Conservation (phyloP, 1,140 invertebrate species). For the Drosophila tani region DNA sequence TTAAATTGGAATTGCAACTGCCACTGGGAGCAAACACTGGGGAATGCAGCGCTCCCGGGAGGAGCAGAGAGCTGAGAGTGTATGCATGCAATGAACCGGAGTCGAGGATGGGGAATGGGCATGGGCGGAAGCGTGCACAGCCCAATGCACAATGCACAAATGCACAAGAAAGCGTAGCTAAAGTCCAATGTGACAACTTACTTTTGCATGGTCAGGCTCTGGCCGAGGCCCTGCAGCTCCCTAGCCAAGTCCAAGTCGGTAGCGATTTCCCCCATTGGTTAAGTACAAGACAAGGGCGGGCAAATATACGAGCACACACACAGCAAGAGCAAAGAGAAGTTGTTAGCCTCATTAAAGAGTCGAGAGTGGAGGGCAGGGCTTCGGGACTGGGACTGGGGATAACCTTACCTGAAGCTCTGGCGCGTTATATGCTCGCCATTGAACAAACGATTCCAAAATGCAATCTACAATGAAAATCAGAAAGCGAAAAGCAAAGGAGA, state of each 20-base stretch:
- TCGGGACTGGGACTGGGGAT: neutral
- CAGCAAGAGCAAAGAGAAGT: slow-evolving; percentile 49
- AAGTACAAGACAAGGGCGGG: slow-evolving; percentile 75
- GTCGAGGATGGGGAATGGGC: neutral
- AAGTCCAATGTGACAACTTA: slow-evolving; percentile 69
- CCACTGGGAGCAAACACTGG: slow-evolving; percentile 17
- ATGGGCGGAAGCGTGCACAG: slow-evolving; percentile 40
- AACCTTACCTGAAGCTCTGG: slow-evolving; percentile 75
- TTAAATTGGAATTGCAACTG: slow-evolving; percentile 42
- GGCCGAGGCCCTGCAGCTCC: slow-evolving; percentile 72
- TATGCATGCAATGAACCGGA: slow-evolving; percentile 37
- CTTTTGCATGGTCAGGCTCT: slow-evolving; percentile 73
- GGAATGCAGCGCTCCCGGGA: slow-evolving; percentile 31
- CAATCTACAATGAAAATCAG: slow-evolving; percentile 78
- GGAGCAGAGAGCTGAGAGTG: neutral
- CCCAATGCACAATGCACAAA: slow-evolving; percentile 26
- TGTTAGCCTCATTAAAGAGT: slow-evolving; percentile 70
- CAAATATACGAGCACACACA: slow-evolving; percentile 34
- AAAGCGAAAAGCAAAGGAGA: slow-evolving; percentile 39
- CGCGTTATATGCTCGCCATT: slow-evolving; percentile 80
- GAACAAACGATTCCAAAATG: slow-evolving; percentile 84
- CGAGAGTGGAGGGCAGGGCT: slow-evolving; percentile 12
- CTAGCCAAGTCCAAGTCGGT: slow-evolving; percentile 33
- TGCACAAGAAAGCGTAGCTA: slow-evolving; percentile 41
- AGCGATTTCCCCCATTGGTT: slow-evolving; percentile 54